Evolutionary conservation across 2,888 invertebrate species (phyloP), one percentile per base, ranked within the genome.

Genomic region (Anaspis maculata): DNA sequence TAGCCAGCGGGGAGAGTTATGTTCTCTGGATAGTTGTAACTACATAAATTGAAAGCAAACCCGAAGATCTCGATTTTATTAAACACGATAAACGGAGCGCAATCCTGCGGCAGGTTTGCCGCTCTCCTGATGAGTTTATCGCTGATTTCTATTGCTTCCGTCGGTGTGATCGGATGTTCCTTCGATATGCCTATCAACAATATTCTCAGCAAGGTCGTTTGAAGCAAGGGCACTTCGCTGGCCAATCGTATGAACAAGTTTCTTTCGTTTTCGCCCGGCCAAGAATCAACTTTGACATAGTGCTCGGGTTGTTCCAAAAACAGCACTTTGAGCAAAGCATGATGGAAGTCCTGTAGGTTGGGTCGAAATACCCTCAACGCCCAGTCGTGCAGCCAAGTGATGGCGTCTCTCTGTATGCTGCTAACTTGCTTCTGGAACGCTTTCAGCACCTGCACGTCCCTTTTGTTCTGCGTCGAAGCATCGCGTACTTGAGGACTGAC

Each of bases 1-100:
- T 69, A 89, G 69, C 86, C 89, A 9, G 76, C 62, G 0, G 96
- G 95, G 37, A 95, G 69, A 3, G 79, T 78, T 50, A 94, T 91
- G 56, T 90, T 91, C 51, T 94, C 94, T 0, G 94, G 94, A 58
- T 92, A 87, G 56, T 84, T 83, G 67, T 95, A 96, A 47, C 86
- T 82, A 52, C 88, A 85, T 53, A 94, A 74, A 61, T 88, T 88
- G 62, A 96, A 88, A 47, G 95, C 74, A 40, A 90, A 79, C 56
- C 94, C 91, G 6, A 92, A 80, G 11, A 95, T 76, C 53, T 94
- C 89, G 32, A 81, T 67, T 59, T 88, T 85, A 56, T 86, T 84
- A 12, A 83, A 79, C 47, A 77, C 74, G 15, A 88, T 69, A 0
- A 83, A 80, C 9, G 77, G 76, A 41, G 78, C 77, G 31, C 82